Evolutionary conservation across 2,113 vertebrate species (phyloP).

Genomic region (Ptychochromis oligacanthus): DNA sequence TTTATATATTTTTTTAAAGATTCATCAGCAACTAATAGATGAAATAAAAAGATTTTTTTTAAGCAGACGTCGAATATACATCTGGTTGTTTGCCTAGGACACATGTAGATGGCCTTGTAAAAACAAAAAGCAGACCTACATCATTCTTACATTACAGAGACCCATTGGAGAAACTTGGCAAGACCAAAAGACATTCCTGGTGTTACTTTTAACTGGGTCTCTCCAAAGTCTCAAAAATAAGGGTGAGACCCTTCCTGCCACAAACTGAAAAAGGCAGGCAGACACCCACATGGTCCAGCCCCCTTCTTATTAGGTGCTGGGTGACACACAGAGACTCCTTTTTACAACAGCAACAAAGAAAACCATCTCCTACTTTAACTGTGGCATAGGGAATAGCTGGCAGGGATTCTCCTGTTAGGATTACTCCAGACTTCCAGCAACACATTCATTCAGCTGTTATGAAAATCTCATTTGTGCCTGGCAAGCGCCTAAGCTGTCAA

Average conservation of each 20-base stretch:
- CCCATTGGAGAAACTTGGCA: background rate
- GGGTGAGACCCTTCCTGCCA: background rate
- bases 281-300: conserved; percentile 7
- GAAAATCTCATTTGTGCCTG: background rate
- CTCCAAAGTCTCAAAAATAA: conserved; percentile 22
- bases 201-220: background rate
- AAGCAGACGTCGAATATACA: background rate
- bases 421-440: background rate
- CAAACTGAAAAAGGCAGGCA: background rate
- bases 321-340: background rate
- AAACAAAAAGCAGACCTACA: background rate
- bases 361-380: background rate
- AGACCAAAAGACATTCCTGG: background rate
- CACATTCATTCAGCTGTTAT: background rate
- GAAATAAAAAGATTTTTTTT: background rate
- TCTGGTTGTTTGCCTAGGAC: background rate
- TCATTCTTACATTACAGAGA: conserved; percentile 11
- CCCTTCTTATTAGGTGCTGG: conserved; percentile 34
- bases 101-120: background rate
- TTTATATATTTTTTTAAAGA: too few species aligned
- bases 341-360: background rate
- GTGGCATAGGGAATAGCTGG: background rate
- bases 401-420: background rate
- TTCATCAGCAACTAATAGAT: background rate
- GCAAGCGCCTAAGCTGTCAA: background rate